Evolutionary conservation across 2,113 vertebrate species (phyloP).

Genomic region (Chloroceryle aenea): DNA sequence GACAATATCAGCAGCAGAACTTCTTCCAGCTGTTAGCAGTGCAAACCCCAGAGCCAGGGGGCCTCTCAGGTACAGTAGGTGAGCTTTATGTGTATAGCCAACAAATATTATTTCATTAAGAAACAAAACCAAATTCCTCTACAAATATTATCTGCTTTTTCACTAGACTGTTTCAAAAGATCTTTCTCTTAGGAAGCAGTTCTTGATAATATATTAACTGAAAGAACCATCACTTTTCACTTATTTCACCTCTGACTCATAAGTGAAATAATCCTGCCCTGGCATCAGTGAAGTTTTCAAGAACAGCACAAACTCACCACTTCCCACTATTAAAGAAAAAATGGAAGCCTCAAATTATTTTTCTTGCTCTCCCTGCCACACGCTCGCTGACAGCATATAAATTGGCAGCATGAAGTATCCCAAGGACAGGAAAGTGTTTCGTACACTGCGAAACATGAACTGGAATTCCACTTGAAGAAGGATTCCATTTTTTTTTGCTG

Average conservation of each 20-base stretch:
- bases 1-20: not conserved
- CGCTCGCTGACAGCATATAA: too few species aligned
- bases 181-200: not conserved
- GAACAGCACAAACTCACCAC: accelerated
- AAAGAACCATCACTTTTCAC: not conserved
- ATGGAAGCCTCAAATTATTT: accelerated
- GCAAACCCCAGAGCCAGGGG: not conserved
- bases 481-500: accelerated
- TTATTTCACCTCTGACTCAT: not conserved
- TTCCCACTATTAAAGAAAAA: accelerated
- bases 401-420: too few species aligned
- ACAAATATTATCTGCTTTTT: not conserved
- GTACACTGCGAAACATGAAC: accelerated
- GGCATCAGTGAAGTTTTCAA: not conserved
- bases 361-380: not conserved
- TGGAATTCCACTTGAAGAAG: not conserved
- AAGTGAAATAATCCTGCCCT: not conserved
- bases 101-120: not conserved
- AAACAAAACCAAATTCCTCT: not conserved
- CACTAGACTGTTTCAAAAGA: not conserved
- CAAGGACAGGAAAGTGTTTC: not conserved
- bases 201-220: not conserved
- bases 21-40: not conserved
- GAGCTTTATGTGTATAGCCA: accelerated
- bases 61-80: accelerated